These are phyloP conservation scores for Phaonia tiefii DNA, from an alignment of 2,888 invertebrate species.

Conservation along the genomic window DNA sequence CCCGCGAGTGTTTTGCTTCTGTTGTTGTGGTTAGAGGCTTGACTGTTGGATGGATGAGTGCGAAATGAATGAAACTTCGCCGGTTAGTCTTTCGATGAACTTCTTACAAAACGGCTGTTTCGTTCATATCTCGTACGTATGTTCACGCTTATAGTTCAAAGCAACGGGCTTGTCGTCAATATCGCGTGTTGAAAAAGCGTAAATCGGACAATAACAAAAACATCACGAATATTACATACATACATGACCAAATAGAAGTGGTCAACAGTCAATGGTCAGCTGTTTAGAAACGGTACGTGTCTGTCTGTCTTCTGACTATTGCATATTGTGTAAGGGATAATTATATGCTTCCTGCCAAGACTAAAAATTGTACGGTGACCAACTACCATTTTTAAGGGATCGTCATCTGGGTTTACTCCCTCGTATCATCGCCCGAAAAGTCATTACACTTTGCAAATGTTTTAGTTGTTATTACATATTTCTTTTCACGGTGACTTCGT, in stretches of 20 bases:
- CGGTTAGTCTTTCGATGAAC: slow-evolving; percentile 72
- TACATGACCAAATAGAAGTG: slow-evolving; percentile 7
- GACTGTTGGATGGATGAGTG: slow-evolving; percentile 21
- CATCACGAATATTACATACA: neutral
- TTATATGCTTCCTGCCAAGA: slow-evolving; percentile 3
- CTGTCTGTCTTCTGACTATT: slow-evolving; percentile 10
- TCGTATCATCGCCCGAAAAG: slow-evolving; percentile 9
- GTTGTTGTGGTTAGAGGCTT: slow-evolving; percentile 58
- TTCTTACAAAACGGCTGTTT: slow-evolving; percentile 75
- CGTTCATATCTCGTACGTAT: slow-evolving; percentile 1
- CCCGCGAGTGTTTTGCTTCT: slow-evolving; percentile 3
- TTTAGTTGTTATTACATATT: slow-evolving; percentile 21
- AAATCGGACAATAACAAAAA: slow-evolving; percentile 24
- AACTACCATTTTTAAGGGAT: neutral
- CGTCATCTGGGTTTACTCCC: neutral
- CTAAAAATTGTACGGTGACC: neutral
- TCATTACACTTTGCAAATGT: slow-evolving; percentile 57
- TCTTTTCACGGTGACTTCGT: slow-evolving; percentile 6
- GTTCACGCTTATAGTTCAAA: slow-evolving; percentile 13
- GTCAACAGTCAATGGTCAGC: slow-evolving; percentile 53
- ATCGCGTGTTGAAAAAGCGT: slow-evolving; percentile 45
- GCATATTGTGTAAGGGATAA: neutral
- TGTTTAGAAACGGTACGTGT: slow-evolving; percentile 55
- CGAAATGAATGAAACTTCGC: slow-evolving; percentile 50
- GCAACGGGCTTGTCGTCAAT: slow-evolving; percentile 10